These are phyloP conservation scores for Danaus plexippus DNA, from an alignment of 1,140 invertebrate genomes.

Conservation along the genomic window DNA sequence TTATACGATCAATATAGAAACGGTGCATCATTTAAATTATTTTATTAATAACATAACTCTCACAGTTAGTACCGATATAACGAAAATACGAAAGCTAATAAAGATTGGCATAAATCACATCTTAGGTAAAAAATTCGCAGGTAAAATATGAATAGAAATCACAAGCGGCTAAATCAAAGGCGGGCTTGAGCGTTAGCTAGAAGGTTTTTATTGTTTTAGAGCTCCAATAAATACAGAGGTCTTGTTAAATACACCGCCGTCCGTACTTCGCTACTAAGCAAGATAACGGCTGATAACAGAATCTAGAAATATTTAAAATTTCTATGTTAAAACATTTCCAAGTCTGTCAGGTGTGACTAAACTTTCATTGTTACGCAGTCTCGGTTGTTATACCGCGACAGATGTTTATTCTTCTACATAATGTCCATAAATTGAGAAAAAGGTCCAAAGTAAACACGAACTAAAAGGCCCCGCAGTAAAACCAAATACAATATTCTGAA, in stretches of 20 bases:
- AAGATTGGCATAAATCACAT: neutral
- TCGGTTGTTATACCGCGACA: constrained; percentile 29
- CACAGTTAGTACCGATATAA: constrained; percentile 22
- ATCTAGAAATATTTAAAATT: too few relatives aligned
- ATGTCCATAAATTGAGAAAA: constrained; percentile 59
- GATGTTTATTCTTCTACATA: constrained; percentile 53
- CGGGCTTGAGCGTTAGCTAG: constrained; percentile 19
- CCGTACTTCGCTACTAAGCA: constrained; percentile 14
- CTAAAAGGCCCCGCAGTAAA: constrained; percentile 56
- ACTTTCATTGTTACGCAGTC: too few relatives aligned
- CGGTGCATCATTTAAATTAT: too few relatives aligned
- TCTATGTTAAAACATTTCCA: too few relatives aligned
- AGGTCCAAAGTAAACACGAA: constrained; percentile 65
- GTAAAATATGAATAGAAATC: constrained; percentile 22
- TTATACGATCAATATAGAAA: constrained; percentile 4
- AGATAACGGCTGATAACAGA: too few relatives aligned
- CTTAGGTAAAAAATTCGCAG: constrained; percentile 19
- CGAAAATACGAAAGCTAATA: constrained; percentile 2
- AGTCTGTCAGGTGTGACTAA: too few relatives aligned
- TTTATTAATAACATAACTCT: constrained; percentile 17
- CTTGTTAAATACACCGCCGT: constrained; percentile 39
- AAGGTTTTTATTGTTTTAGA: constrained; percentile 50
- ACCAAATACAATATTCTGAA: constrained; percentile 70
- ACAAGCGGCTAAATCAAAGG: constrained; percentile 15
- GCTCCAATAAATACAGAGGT: constrained; percentile 34